Evolutionary conservation across 2,113 vertebrate genomes (phyloP).

Genomic region (Toxotes chatareus): DNA sequence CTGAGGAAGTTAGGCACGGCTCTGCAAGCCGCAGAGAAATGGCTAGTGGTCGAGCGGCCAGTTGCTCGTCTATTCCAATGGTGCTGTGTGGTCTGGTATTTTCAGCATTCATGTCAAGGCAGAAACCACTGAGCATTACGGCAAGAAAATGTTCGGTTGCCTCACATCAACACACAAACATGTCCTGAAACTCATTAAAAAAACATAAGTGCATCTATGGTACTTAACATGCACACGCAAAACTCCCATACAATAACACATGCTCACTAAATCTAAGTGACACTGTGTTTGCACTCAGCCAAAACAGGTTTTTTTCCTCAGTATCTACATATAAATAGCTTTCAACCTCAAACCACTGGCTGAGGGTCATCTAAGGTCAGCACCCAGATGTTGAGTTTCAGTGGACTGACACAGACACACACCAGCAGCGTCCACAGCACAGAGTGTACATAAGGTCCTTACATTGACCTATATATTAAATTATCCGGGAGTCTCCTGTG

Average conservation of each 20-base stretch:
- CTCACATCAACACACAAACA: conserved; percentile 24
- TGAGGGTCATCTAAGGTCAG: conserved; percentile 68
- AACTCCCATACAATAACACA: conserved; percentile 2
- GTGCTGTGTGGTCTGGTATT: conserved; percentile 74
- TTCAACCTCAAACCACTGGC: conserved; percentile 58
- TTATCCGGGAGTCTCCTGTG: too few relatives aligned
- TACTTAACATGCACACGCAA: neutral
- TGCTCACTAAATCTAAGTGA: conserved; percentile 22
- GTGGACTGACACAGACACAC: conserved; percentile 48
- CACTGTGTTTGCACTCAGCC: conserved; percentile 20
- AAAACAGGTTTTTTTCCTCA: conserved; percentile 48
- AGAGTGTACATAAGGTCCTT: neutral
- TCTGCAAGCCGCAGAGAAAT: conserved; percentile 56
- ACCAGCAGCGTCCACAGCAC: conserved; percentile 11
- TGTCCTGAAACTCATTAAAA: conserved; percentile 2
- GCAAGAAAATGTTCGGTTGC: conserved; percentile 27
- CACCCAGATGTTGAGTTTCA: conserved; percentile 65
- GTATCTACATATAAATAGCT: conserved; percentile 52
- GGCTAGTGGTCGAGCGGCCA: conserved; percentile 52
- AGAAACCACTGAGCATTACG: conserved; percentile 55
- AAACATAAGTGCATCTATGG: neutral
- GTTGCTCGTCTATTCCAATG: conserved; percentile 58
- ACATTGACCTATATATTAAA: too few relatives aligned
- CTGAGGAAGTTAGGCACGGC: conserved; percentile 33
- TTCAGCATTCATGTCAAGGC: conserved; percentile 60